Conservation (phyloP, 2,888 invertebrate species). For the Ornithoptera priamus region DNA sequence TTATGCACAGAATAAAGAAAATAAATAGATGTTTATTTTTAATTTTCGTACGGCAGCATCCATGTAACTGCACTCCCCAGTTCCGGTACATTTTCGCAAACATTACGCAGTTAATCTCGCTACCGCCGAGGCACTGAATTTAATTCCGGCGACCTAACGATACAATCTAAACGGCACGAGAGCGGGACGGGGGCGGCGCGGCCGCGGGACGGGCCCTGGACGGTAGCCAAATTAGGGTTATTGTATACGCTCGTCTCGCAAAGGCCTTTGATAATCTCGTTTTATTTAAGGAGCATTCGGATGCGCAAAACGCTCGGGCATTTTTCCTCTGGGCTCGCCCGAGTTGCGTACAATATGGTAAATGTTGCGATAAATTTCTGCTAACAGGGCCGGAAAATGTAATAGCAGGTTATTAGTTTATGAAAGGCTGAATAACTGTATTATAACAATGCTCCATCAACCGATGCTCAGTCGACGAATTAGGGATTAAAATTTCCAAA, state of each 20-base stretch:
- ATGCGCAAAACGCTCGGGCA: conserved; percentile 20
- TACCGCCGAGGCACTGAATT: conserved; percentile 35
- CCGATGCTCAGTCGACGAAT: no score
- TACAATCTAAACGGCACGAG: conserved; percentile 40
- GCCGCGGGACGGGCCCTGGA: conserved; percentile 32
- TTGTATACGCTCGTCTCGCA: conserved; percentile 32
- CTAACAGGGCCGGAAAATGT: conserved; percentile 6
- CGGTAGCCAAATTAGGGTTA: conserved; percentile 38
- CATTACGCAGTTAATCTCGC: conserved; percentile 36
- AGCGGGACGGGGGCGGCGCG: conserved; percentile 33
- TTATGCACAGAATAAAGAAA: no score
- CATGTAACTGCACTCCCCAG: conserved; percentile 10
- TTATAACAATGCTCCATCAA: no score
- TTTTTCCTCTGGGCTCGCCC: conserved; percentile 18
- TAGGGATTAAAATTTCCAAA: no score
- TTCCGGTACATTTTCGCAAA: conserved; percentile 14
- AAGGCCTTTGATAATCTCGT: conserved; percentile 30
- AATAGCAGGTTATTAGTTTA: neutral
- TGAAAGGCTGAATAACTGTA: no score
- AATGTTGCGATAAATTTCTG: conserved; percentile 17
- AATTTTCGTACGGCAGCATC: conserved; percentile 15
- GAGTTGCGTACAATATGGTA: conserved; percentile 12
- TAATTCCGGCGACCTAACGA: conserved; percentile 39
- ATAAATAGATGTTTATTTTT: neutral
- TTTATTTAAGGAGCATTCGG: conserved; percentile 33